Evolutionary conservation across 2,113 vertebrate genomes (phyloP).

Genomic region (Odobenus rosmarus): DNA sequence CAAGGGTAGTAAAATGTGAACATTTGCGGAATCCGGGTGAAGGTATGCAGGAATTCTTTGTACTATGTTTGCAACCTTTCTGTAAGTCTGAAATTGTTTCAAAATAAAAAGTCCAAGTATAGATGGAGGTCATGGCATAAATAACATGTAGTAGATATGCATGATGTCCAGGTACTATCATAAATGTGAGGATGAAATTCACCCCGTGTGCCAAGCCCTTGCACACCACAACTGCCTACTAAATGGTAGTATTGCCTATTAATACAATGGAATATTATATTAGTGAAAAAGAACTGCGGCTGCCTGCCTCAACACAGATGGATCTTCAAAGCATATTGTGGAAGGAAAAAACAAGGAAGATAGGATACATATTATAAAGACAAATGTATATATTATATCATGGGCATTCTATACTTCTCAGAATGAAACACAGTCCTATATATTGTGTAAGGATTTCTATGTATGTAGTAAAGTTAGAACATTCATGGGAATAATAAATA

Average conservation of each 20-base stretch:
- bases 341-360: not conserved
- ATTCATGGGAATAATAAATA: not conserved
- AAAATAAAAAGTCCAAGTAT: not conserved
- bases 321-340: not conserved
- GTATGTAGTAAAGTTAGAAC: not conserved
- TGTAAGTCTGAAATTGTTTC: not conserved
- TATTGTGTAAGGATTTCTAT: not conserved
- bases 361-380: not conserved
- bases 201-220: not conserved
- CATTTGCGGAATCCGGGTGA: not conserved
- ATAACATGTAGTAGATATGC: too few species aligned
- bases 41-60: not conserved
- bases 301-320: not conserved
- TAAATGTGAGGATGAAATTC: not conserved
- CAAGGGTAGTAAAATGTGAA: not conserved
- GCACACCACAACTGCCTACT: not conserved
- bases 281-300: not conserved
- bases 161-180: not conserved
- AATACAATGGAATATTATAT: fast-evolving
- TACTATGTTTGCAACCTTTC: not conserved
- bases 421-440: not conserved
- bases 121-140: not conserved
- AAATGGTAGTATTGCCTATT: not conserved
- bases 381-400: not conserved
- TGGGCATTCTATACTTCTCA: not conserved